phyloP scores from a whole-genome alignment of 1,140 invertebrate species.

The Lasaia peninsularis region DNA sequence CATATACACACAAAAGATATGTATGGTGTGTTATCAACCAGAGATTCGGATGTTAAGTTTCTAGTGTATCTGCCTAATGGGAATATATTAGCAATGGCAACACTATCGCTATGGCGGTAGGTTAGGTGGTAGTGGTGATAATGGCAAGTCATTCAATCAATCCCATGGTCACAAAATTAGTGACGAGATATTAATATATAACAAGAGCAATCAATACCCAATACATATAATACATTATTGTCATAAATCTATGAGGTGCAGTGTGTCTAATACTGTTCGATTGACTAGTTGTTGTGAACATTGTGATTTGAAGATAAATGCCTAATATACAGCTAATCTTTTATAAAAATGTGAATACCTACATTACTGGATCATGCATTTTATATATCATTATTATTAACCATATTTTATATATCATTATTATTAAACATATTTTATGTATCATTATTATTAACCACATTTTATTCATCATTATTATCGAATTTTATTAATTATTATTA shows the following conservation, averaged over 20 bases:
- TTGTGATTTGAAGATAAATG: conserved; percentile 9
- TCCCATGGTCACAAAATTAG: no score
- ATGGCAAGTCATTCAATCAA: no score
- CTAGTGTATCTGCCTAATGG: no score
- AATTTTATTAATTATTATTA: no score
- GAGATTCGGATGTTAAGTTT: no score
- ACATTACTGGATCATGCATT: background rate
- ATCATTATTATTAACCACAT: background rate
- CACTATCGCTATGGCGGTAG: no score
- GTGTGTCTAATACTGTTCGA: conserved; percentile 30
- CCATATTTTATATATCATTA: background rate
- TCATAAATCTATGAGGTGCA: conserved; percentile 30
- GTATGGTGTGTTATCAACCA: no score
- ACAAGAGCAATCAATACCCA: conserved; percentile 7
- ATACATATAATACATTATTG: conserved; percentile 7
- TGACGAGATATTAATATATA: no score
- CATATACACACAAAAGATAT: no score
- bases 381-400: background rate
- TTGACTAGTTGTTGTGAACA: conserved; percentile 14
- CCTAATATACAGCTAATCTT: conserved; percentile 7
- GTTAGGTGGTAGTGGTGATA: no score
- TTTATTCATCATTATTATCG: conserved; percentile 1
- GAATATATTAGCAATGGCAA: no score
- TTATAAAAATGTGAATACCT: conserved; percentile 11
- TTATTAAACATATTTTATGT: background rate